These are phyloP conservation scores for Diglossa cyanea DNA, from an alignment of 2,797 vertebrate genomes.

Conservation along the genomic window DNA sequence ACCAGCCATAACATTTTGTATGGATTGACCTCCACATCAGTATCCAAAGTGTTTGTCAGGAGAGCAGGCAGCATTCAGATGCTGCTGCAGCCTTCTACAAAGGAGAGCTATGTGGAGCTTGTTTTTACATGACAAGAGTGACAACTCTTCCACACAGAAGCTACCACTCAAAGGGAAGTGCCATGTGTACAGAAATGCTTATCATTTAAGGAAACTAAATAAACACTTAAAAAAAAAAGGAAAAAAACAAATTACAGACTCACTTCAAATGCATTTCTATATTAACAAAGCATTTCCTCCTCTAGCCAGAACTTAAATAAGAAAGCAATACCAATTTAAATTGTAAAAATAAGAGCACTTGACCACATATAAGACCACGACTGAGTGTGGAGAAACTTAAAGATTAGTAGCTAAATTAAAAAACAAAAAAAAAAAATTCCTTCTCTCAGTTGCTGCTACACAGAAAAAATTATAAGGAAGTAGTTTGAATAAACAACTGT, in stretches of 20 bases:
- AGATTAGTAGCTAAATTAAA: not conserved
- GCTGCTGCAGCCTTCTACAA: not conserved
- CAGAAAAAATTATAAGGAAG: not conserved
- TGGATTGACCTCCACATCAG: not conserved
- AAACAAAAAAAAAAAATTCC: not conserved
- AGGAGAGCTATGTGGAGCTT: not conserved
- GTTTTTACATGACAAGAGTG: not conserved
- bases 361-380: not conserved
- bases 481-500: not conserved
- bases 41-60: not conserved
- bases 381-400: not conserved
- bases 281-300: not conserved
- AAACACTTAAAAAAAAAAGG: not conserved
- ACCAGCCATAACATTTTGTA: not conserved
- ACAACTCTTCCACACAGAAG: not conserved
- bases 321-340: not conserved
- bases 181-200: not conserved
- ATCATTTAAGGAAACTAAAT: not conserved
- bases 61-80: not conserved
- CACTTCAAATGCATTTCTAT: not conserved
- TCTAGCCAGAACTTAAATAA: not conserved
- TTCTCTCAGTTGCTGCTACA: not conserved
- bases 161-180: not conserved
- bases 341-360: not conserved
- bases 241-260: not conserved